A percentile compares a stretch with the other conserved stretches of the same genome.
Conservation (phyloP, 2,797 vertebrate genomes). For the Syngnathus acus region DNA sequence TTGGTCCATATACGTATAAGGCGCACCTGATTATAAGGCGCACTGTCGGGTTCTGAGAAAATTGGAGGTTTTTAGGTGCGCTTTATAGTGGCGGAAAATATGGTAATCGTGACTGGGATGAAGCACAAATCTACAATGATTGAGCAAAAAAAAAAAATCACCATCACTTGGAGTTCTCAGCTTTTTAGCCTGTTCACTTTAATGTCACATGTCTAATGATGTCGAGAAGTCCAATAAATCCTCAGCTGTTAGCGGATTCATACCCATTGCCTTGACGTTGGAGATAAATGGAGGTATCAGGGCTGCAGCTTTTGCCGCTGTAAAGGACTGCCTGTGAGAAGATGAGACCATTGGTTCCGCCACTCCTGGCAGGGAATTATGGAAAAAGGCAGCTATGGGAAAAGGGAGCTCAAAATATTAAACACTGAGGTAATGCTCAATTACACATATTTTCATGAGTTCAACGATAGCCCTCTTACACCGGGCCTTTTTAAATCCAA, state of each 20-base stretch:
- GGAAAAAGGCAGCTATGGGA: constrained; percentile 14
- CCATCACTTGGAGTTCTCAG: constrained; percentile 8
- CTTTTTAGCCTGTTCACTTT: constrained; percentile 17
- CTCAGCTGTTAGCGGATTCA: constrained; percentile 16
- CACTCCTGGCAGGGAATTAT: constrained; percentile 31
- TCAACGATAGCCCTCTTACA: constrained; percentile 18
- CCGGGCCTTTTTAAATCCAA: constrained; percentile 14
- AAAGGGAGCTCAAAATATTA: constrained; percentile 26
- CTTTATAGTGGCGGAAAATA: too few species aligned
- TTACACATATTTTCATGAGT: constrained; percentile 16
- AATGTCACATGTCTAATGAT: constrained; percentile 27
- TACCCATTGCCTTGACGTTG: constrained; percentile 18
- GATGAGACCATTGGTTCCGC: constrained; percentile 41
- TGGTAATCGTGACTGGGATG: background rate
- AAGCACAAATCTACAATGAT: constrained; percentile 5
- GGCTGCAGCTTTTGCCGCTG: constrained; percentile 20
- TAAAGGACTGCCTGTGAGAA: constrained; percentile 23
- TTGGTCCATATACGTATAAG: too few species aligned
- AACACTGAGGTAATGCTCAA: constrained; percentile 34
- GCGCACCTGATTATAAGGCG: too few species aligned
- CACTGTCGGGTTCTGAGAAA: too few species aligned
- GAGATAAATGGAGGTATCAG: constrained; percentile 42
- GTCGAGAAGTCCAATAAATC: constrained; percentile 19
- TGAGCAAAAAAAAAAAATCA: background rate
- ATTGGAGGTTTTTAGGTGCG: too few species aligned